A percentile compares a stretch with the other conserved stretches of the same genome.
These are phyloP conservation scores for Drosophila mayri DNA, from an alignment of 1,140 invertebrate genomes.

Conservation along the genomic window DNA sequence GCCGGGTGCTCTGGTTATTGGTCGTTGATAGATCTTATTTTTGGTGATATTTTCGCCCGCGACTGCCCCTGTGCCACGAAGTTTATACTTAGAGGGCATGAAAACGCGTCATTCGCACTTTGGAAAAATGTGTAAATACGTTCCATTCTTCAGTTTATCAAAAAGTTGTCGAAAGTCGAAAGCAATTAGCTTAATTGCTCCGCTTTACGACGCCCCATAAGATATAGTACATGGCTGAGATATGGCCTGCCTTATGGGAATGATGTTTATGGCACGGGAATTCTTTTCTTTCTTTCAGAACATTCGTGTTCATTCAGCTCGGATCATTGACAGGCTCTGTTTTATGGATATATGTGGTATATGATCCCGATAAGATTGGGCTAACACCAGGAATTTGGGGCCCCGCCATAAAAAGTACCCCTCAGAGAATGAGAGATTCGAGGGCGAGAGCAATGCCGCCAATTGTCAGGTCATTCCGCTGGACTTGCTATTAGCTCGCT, in stretches of 20 bases:
- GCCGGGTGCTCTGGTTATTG: background rate
- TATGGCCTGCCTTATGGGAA: constrained; percentile 5
- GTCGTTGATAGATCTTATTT: background rate
- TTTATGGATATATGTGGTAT: constrained; percentile 27
- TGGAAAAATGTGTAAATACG: background rate
- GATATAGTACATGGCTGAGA: constrained; percentile 28
- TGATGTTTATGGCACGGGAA: constrained; percentile 21
- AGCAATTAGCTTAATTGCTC: constrained; percentile 37
- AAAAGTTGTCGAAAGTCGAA: constrained; percentile 13
- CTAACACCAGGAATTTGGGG: constrained; percentile 12
- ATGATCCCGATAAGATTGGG: constrained; percentile 26
- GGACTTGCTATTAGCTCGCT: background rate
- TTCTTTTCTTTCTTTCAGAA: constrained; percentile 3
- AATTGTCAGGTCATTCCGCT: constrained; percentile 10
- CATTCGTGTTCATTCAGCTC: constrained; percentile 21
- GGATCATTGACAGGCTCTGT: constrained; percentile 30
- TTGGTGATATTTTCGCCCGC: too few species aligned
- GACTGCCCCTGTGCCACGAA: constrained; percentile 1
- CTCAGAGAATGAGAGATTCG: background rate
- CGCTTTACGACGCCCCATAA: constrained; percentile 31
- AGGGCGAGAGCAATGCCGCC: background rate
- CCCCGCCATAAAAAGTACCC: background rate
- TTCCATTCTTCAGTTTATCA: constrained; percentile 31
- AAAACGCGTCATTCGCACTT: constrained; percentile 15
- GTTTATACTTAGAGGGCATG: background rate